Base-by-base conservation (phyloP, 2,888 invertebrate genomes). In the Acholoe squamosa region DNA sequence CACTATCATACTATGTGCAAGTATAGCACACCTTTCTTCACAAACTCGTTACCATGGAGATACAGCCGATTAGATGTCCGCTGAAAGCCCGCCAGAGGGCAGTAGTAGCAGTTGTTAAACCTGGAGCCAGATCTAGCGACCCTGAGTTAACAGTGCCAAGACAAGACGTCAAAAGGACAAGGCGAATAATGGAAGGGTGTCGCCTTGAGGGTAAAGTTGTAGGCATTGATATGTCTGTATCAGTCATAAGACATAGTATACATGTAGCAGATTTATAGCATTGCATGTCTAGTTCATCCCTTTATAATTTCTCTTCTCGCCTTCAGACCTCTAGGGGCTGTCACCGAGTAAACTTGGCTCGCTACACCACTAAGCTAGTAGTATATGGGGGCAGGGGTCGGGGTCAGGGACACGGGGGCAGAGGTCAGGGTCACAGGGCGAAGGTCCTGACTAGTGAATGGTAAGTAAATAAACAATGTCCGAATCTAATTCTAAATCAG, bases 41-140 rank as follows among this genome's bases (percentile, higher is more conserved):
- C 43, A 43, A 3, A 0, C 33, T 77, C 16, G 77, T 77, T 77
- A 34, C 77, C 77, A 19, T 77, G 34, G 77, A 77, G 34, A 77
- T 28, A 1, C 77, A 19, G 34, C 77, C 77, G 28, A 77, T 77
- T 31, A 77, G 34, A 77, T 5, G 77, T 25, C 25, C 33, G 34
- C 19, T 77, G 31, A 77, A 10, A 28, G 77, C 77, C 28, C 77
- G 77, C 77, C 34, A 77, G 77, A 77, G 77, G 77, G 77, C 77
- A 77, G 7, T 19, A 77, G 16, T 25, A 28, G n/a, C n/a, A n/a
- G 77, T 25, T 28, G 77, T 28, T 77, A 31, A 77, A 10, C 77
- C 25, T 77, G 77, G 34, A n/a, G 34, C 7, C 25, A 1, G n/a
- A 77, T 19, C 77, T 3, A 5, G 25, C 28, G 77, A 77, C 77